phyloP scores from a whole-genome alignment of 1,140 invertebrate genomes.

The Drosophila gunungcola region DNA sequence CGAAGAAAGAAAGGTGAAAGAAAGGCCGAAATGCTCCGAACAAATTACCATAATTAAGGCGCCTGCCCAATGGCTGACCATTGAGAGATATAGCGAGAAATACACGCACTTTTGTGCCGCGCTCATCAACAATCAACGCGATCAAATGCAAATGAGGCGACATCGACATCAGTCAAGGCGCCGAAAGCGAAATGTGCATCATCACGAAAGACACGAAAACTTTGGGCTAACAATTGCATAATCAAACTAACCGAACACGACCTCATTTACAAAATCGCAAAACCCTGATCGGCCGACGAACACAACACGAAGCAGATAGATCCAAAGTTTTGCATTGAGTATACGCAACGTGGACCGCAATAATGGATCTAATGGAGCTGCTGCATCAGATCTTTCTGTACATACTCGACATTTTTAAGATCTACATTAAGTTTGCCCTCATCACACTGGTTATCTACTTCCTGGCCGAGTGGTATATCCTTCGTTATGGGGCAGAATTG shows the following conservation, averaged over 20 bases:
- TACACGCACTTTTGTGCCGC: conserved; percentile 43
- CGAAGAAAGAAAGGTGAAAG: conserved; percentile 36
- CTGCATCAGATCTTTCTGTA: conserved; percentile 56
- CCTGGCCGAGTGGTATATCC: conserved; percentile 75
- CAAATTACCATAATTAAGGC: conserved; percentile 73
- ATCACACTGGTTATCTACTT: conserved; percentile 72
- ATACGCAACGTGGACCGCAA: conserved; percentile 49
- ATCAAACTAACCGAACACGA: conserved; percentile 51
- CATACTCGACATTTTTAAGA: conserved; percentile 70
- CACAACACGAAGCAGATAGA: conserved; percentile 11
- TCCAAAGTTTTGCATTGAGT: conserved; percentile 34
- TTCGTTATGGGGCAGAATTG: conserved; percentile 64
- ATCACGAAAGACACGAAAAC: conserved; percentile 26
- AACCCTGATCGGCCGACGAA: conserved; percentile 30
- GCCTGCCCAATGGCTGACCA: conserved; percentile 58
- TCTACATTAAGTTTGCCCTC: conserved; percentile 74
- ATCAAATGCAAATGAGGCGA: conserved; percentile 64
- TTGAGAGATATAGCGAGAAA: conserved; percentile 30
- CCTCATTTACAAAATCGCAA: conserved; percentile 66
- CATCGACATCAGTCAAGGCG: conserved; percentile 35
- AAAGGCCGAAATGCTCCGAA: conserved; percentile 28
- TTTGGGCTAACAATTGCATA: conserved; percentile 47
- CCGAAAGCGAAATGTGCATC: conserved; percentile 72
- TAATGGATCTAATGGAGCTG: conserved; percentile 58
- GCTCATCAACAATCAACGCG: conserved; percentile 65